A percentile compares a stretch with the other conserved stretches of the same genome.
These are phyloP conservation scores for Lysandra bellargus DNA, from an alignment of 2,888 invertebrate species.

Conservation along the genomic window DNA sequence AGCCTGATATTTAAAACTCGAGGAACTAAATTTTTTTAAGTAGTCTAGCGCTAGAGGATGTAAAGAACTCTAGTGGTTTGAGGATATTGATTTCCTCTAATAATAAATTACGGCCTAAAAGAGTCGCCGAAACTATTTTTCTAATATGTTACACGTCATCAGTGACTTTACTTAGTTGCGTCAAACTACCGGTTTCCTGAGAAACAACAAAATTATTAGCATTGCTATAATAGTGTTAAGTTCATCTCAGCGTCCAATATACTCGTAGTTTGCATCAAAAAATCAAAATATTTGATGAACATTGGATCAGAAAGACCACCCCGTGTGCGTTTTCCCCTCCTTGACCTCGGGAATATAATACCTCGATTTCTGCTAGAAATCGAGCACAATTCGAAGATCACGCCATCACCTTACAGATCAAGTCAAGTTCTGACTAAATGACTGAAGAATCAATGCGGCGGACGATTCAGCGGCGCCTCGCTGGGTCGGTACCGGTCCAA, in stretches of 20 bases:
- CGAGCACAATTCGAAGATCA: conserved; percentile 55
- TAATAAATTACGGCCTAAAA: background rate
- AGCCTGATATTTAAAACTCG: conserved; percentile 33
- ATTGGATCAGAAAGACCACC: background rate
- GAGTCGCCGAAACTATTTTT: background rate
- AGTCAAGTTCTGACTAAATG: conserved; percentile 21
- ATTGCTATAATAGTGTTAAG: too few relatives aligned
- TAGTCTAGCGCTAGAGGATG: background rate
- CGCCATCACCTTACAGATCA: conserved; percentile 20
- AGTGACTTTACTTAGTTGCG: background rate
- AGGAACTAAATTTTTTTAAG: conserved; percentile 1
- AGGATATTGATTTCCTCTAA: background rate
- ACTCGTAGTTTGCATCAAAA: background rate
- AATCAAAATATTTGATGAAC: background rate
- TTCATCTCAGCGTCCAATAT: background rate
- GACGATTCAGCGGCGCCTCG: conserved; percentile 55
- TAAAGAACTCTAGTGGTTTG: background rate
- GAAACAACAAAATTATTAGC: background rate
- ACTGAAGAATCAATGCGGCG: conserved; percentile 40
- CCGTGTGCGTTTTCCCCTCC: background rate
- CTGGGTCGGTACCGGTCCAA: conserved; percentile 84
- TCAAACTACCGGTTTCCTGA: background rate
- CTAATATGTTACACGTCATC: background rate
- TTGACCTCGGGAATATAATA: conserved; percentile 49
- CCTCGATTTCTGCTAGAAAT: conserved; percentile 62